Base-by-base conservation (phyloP, 37 sponge, comb jelly and placozoan genomes). In the Dysidea cf. avara region DNA sequence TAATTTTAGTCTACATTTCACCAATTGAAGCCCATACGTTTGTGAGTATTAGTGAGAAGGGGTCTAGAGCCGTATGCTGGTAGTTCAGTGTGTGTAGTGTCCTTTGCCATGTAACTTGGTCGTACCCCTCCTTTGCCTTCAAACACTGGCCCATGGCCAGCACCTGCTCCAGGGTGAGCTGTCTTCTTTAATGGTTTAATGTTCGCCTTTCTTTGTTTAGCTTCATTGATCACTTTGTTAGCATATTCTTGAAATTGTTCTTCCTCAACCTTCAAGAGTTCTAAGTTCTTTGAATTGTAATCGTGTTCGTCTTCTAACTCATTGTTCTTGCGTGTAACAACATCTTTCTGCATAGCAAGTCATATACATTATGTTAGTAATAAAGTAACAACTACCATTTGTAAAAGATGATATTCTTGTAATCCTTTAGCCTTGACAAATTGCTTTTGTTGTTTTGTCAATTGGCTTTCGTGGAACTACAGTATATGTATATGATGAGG, bases 1-100 rank as follows among this genome's bases (percentile, higher is more conserved):
- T 3, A 28, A 39, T n/a, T 34, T n/a, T n/a, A 34, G 14, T 22
- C 64, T 74, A 55, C 78, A 75, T 63, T n/a, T 62, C 60, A 85
- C 72, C 71, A 74, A 16, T 57, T 93, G 57, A 89, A 93, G 25
- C 94, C 94, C 61, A 93, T 77, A 51, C 94, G 56, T 55, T 89
- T 93, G 59, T 90, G 82, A 3, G 94, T 89, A 54, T 82, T 64
- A 17, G 53, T 35, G 48, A 55, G 56, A n/a, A n/a, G n/a, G 56
- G 56, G 35, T n/a, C 50, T 36, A 2, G 72, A n/a, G n/a, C 59
- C 59, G 69, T 92, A 92, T 53, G 80, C 68, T 2, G 93, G 93
- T 39, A 92, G 57, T 61, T 92, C 79, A 25, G 79, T 72, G 24
- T 37, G 78, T 14, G 74, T 79, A 0, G 74, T 58, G 64, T 87